A percentile compares a stretch with the other conserved stretches of the same genome.
Conservation (phyloP, 2,888 invertebrate species). For the Mesorhabditis sp. region DNA sequence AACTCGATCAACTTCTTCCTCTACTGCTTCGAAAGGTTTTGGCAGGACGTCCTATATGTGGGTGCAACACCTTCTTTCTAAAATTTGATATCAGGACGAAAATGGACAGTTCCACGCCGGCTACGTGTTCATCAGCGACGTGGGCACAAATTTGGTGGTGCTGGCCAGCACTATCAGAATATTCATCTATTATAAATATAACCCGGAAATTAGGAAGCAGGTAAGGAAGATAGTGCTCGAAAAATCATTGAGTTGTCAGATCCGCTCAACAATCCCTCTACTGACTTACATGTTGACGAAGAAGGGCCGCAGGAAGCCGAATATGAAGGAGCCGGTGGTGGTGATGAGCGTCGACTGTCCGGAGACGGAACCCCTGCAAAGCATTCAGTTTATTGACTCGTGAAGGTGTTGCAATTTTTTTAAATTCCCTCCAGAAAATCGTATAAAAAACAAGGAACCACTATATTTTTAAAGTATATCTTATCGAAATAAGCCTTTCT, state of each 20-base stretch:
- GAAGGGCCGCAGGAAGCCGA: not conserved
- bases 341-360: not conserved
- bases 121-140: conserved; percentile 34
- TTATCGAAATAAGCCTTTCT: too few species aligned
- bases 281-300: not conserved
- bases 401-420: not conserved
- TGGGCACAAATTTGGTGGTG: conserved; percentile 39
- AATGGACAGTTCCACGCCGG: conserved; percentile 26
- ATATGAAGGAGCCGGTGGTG: not conserved
- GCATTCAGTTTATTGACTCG: not conserved
- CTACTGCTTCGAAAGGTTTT: conserved; percentile 35
- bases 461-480: too few species aligned
- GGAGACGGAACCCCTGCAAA: not conserved
- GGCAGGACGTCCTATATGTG: not conserved
- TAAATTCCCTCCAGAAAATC: too few species aligned
- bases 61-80: not conserved
- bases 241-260: too few species aligned
- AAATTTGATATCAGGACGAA: conserved; percentile 21
- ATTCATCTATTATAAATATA: conserved; percentile 46
- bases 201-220: conserved; percentile 31
- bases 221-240: not conserved
- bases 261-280: not conserved
- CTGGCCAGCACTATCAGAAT: conserved; percentile 38
- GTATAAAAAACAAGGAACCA: too few species aligned
- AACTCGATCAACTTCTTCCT: conserved; percentile 39